A percentile compares a stretch with the other conserved stretches of the same genome.
Evolutionary conservation across 2,797 vertebrate genomes (phyloP).

Genomic region (Ceryle rudis): DNA sequence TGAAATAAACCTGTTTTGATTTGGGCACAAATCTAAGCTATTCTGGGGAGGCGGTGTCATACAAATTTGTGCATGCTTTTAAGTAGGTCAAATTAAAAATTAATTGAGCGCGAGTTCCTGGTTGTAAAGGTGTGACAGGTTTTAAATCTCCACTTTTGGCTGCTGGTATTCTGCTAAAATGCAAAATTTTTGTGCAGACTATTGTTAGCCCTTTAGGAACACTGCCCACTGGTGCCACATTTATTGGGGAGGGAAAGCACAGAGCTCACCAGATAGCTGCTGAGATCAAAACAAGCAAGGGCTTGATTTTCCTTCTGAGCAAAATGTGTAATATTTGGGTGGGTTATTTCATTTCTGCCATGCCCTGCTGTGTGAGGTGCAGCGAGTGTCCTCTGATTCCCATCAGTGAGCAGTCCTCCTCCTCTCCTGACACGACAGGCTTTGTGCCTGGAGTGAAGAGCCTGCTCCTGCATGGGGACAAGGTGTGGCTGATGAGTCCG

Average conservation of each 20-base stretch:
- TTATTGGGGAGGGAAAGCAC: not conserved
- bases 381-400: constrained; percentile 29
- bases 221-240: not conserved
- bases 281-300: not conserved
- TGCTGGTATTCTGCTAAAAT: not conserved
- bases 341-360: constrained; percentile 14
- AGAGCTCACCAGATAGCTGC: not conserved
- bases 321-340: not conserved
- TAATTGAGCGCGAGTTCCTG: rapidly evolving
- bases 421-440: constrained; percentile 42
- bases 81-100: not conserved
- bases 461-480: constrained; percentile 50
- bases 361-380: not conserved
- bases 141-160: not conserved
- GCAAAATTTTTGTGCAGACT: not conserved
- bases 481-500: constrained; percentile 81
- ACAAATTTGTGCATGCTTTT: not conserved
- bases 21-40: not conserved
- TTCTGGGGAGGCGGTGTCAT: rapidly evolving
- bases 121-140: not conserved
- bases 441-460: constrained; percentile 75
- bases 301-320: not conserved
- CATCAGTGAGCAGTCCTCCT: not conserved
- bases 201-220: not conserved
- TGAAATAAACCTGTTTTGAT: not conserved